Evolutionary conservation across 2,113 vertebrate genomes (phyloP), one percentile per base, ranked within the genome.

Genomic region (Otus sunia): DNA sequence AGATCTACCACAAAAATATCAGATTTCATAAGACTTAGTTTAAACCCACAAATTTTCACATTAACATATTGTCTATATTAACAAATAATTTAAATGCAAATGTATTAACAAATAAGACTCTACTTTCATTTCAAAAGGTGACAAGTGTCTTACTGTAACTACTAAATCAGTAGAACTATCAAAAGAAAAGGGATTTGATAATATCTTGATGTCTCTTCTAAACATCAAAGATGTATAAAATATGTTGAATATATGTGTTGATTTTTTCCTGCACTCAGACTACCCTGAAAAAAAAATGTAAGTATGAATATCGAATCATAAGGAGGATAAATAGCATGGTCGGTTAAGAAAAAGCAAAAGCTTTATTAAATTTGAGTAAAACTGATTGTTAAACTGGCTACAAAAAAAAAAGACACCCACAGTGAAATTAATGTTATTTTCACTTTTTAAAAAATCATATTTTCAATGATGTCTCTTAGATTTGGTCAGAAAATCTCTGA

Each of bases 61-160:
- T 18, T 45, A 80, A 80, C 4, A 0, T 60, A 17, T 63, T 76
- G 26, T 63, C 15, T 79, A 30, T 37, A 67, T 63, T 85, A 88
- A 9, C n/a, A 96, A 95, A 91, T 86, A 80, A 81, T 93, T 95
- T 88, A 90, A 94, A 90, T 84, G 49, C 37, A 91, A 90, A 93
- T 83, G 14, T 34, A 72, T 47, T n/a, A 71, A 64, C 3, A 16
- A 76, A 7, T 75, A 59, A 71, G 30, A 56, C n/a, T 41, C 2
- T 49, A 58, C 6, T 72, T 89, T 17, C 34, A 63, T 67, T 85
- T 67, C 7, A 60, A 82, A 89, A 53, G 26, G 5, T 39, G 47
- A 71, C 43, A 52, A 85, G 4, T 72, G 15, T 52, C 9, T 63
- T 45, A 27, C 15, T 59, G 6, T 64, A 78, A 81, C 25, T 63